Base-by-base conservation (phyloP, 1,140 invertebrate genomes). In the Ceratina australensis region DNA sequence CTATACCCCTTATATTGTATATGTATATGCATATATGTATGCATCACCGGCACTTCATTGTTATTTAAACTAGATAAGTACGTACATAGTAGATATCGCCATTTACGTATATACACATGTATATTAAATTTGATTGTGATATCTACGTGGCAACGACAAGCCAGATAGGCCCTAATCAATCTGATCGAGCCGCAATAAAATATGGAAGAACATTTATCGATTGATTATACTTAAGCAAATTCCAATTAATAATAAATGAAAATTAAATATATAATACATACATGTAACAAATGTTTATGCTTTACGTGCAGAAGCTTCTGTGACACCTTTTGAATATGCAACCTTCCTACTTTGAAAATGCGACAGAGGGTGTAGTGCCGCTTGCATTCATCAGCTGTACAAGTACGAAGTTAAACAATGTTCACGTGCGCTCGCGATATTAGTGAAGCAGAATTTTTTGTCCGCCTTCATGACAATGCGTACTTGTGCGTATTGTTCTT, bases 11-110 rank as follows among this genome's bases (percentile, higher is more conserved):
- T 42, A 42, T n/a, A n/a, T n/a, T n/a, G n/a, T n/a, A n/a, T n/a
- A n/a, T n/a, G n/a, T n/a, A n/a, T n/a, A n/a, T 54, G 10, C 1
- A 26, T 52, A n/a, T 18, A 10, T n/a, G n/a, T 16, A 13, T 20
- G 4, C n/a, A 2, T 60, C 10, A 28, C 33, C 33, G 33, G 33
- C 10, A 42, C 33, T 10, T 42, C 22, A 18, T 20, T 60, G 24
- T 60, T 60, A 60, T 60, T 61, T 28, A 18, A 28, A 28, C 16
- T 61, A 61, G 26, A 28, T 61, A 61, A 61, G 33, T 3, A 42
- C 10, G 33, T 42, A 42, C 33, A 42, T 2, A 42, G 10, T 42
- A 42, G 33, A 42, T 42, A 42, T 42, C 33, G 33, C 33, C 33
- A 42, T 10, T 42, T 42, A 5, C 33, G 33, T 42, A 42, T 7